Percentiles rank a stretch among this genome's conserved stretches.
Conservation (phyloP, 2,113 vertebrate genomes). For the Alligator sinensis region DNA sequence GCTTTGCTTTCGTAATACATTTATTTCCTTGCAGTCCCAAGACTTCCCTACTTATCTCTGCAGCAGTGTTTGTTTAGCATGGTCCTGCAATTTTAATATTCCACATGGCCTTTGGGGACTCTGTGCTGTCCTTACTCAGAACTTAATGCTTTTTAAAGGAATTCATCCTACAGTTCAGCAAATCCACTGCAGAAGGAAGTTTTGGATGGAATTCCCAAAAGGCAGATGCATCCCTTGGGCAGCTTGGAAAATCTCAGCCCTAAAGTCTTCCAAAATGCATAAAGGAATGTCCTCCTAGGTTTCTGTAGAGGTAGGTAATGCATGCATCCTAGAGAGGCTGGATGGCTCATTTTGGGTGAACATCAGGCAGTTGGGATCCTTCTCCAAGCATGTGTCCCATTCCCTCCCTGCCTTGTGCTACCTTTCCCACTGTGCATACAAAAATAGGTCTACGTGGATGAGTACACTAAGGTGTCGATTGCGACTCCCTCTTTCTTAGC, state of each 20-base stretch:
- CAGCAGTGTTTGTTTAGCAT: neutral
- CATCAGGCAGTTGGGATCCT: neutral
- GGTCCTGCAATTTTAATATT: conserved; percentile 33
- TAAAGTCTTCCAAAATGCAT: rapidly evolving
- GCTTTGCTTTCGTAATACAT: conserved; percentile 29
- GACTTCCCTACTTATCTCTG: conserved; percentile 2
- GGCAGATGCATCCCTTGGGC: neutral
- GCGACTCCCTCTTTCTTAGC: neutral
- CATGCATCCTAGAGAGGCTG: neutral
- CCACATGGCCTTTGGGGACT: conserved; percentile 19
- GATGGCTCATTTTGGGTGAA: neutral
- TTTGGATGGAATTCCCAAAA: conserved; percentile 18
- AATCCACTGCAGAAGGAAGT: neutral
- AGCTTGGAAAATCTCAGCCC: conserved; percentile 1
- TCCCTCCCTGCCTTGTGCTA: neutral
- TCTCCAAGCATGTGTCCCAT: neutral
- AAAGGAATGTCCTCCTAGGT: neutral
- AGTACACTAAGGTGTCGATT: neutral
- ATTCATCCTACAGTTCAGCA: conserved; percentile 1
- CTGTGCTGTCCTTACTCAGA: neutral
- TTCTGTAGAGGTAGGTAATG: neutral
- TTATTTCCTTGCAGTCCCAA: conserved; percentile 26
- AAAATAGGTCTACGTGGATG: neutral
- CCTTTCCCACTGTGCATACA: neutral
- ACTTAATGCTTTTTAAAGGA: conserved; percentile 25